Evolutionary conservation across 2,113 vertebrate genomes (phyloP).

Genomic region (Grus americana): DNA sequence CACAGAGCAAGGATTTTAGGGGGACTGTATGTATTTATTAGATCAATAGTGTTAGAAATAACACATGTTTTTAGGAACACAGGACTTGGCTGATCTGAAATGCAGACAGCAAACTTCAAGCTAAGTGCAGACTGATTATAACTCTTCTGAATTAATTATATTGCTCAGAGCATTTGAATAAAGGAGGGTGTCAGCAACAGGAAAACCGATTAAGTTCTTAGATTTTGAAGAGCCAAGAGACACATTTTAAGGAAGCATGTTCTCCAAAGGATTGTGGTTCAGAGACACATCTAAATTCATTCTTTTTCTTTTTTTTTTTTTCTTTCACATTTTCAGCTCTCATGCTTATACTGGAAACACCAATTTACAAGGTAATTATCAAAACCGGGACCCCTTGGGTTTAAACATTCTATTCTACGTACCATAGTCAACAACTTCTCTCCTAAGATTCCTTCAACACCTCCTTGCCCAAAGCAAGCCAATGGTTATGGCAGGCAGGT

Average conservation of each 20-base stretch:
- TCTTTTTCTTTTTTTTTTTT: not conserved
- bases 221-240: not conserved
- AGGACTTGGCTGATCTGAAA: not conserved
- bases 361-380: not conserved
- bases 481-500: not conserved
- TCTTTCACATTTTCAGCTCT: not conserved
- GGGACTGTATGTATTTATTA: not conserved
- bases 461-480: not conserved
- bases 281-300: not conserved
- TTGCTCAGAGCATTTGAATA: not conserved
- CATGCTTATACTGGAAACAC: not conserved
- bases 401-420: not conserved
- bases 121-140: not conserved
- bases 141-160: not conserved
- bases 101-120: not conserved
- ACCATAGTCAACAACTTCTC: not conserved
- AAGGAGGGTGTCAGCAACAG: not conserved
- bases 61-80: not conserved
- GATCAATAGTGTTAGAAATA: not conserved
- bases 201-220: not conserved
- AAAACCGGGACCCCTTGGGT: not conserved
- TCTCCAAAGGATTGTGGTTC: not conserved
- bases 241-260: not conserved
- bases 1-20: not conserved
- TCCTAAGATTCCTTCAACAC: not conserved